Conservation (phyloP, 2,113 vertebrate species). For the Psophia crepitans region DNA sequence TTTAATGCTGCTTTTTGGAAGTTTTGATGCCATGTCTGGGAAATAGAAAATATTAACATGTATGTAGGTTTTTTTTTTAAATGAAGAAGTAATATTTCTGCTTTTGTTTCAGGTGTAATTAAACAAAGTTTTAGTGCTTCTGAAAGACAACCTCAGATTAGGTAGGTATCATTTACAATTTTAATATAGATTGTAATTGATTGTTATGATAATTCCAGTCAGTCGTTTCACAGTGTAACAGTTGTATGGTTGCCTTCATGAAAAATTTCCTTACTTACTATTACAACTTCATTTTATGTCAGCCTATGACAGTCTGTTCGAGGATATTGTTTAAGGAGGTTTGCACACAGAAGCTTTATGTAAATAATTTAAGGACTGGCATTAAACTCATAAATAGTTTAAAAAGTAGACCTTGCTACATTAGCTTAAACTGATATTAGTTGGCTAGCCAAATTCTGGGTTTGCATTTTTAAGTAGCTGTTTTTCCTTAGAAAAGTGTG, state of each 20-base stretch:
- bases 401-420: not conserved
- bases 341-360: not conserved
- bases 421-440: not conserved
- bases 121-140: conserved; percentile 70
- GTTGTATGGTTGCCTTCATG: not conserved
- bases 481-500: not conserved
- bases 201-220: not conserved
- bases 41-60: not conserved
- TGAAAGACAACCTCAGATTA: conserved; percentile 61
- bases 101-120: conserved; percentile 65
- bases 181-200: not conserved
- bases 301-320: not conserved
- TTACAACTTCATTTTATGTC: not conserved
- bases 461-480: not conserved
- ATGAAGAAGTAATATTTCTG: not conserved
- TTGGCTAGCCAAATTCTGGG: not conserved
- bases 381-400: not conserved
- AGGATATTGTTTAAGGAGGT: not conserved
- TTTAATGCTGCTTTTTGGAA: not conserved
- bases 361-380: not conserved
- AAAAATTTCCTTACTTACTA: not conserved
- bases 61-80: not conserved
- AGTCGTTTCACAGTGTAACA: not conserved
- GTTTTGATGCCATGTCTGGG: not conserved
- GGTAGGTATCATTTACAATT: conserved; percentile 59